Percentiles rank a stretch among this genome's conserved stretches.
These are phyloP conservation scores for Hyposoter dolosus DNA, from an alignment of 2,888 invertebrate species.

Conservation along the genomic window DNA sequence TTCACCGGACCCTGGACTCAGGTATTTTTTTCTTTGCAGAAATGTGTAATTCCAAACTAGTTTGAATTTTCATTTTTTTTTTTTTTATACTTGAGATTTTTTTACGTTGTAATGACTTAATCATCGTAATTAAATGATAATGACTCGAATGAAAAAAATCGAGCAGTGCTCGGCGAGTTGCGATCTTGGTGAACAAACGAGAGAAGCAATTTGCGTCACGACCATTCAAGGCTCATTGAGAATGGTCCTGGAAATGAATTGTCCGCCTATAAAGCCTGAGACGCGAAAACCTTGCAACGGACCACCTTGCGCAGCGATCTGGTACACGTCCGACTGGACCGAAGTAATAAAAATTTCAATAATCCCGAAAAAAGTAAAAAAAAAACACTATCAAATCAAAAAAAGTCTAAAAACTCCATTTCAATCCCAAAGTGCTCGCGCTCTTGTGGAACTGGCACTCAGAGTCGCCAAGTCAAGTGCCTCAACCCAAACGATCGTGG, in stretches of 20 bases:
- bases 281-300: conserved; percentile 88
- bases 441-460: conserved; percentile 87
- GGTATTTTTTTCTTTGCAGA: conserved; percentile 63
- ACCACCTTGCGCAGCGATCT: conserved; percentile 88
- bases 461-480: conserved; percentile 87
- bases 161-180: conserved; percentile 82
- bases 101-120: background rate
- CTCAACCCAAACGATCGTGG: conserved; percentile 81
- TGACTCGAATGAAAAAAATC: background rate
- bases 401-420: background rate
- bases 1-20: conserved; percentile 91
- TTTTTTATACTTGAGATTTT: too few relatives aligned
- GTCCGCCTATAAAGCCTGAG: conserved; percentile 88
- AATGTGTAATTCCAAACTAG: background rate
- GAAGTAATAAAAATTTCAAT: conserved; percentile 85
- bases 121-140: conserved; percentile 37
- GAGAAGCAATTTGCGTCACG: conserved; percentile 89
- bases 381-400: background rate
- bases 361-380: background rate
- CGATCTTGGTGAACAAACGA: conserved; percentile 86
- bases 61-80: background rate
- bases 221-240: conserved; percentile 86
- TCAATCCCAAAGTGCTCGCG: conserved; percentile 86
- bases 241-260: conserved; percentile 87
- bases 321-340: conserved; percentile 92